A percentile compares a stretch with the other conserved stretches of the same genome.
phyloP scores from a whole-genome alignment of 2,113 vertebrate genomes.

The Actinemys pallida region DNA sequence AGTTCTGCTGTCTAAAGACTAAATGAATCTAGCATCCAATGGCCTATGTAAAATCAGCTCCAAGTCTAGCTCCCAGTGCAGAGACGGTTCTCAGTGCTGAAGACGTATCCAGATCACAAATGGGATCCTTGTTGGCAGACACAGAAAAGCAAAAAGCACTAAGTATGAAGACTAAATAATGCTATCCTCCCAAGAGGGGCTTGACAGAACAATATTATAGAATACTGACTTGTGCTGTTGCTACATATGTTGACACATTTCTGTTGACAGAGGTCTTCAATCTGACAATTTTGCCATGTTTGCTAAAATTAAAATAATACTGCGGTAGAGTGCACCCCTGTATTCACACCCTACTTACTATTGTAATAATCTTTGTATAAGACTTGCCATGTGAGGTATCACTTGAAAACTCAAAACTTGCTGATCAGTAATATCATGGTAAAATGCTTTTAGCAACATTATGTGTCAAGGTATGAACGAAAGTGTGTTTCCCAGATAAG shows the following conservation, averaged over 20 bases:
- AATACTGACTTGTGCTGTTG: neutral
- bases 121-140: neutral
- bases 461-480: neutral
- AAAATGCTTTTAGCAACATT: neutral
- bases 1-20: neutral
- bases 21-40: neutral
- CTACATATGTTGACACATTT: neutral
- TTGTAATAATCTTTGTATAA: neutral
- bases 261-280: neutral
- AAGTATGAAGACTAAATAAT: neutral
- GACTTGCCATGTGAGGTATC: no score
- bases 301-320: neutral
- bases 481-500: neutral
- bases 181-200: neutral
- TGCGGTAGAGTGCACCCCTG: neutral
- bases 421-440: neutral
- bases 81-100: neutral
- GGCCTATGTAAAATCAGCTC: neutral
- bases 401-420: neutral
- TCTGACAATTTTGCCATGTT: accelerated
- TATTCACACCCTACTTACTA: neutral
- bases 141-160: neutral
- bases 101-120: neutral
- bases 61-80: neutral
- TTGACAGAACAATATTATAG: neutral